Percentiles rank a stretch among this genome's conserved stretches.
These are phyloP conservation scores for Lepilemur ruficaudatus DNA, from an alignment of 2,797 vertebrate genomes.

Conservation along the genomic window DNA sequence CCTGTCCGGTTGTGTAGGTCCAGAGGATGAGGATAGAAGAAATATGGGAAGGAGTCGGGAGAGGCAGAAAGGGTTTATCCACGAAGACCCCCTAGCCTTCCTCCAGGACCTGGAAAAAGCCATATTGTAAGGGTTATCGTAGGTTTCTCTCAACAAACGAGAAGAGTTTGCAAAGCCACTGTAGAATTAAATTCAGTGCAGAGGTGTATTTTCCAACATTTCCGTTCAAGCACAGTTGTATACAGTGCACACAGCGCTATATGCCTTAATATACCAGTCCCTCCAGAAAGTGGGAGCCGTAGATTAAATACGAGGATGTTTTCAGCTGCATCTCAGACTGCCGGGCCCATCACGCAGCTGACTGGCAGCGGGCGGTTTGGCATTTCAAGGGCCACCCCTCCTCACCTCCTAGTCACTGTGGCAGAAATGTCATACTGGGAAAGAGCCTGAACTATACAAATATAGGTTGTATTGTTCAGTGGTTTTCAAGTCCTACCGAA, in stretches of 20 bases:
- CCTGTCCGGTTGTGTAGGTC: neutral
- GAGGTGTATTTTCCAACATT: neutral
- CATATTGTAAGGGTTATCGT: neutral
- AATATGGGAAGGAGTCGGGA: neutral
- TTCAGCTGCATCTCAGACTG: neutral
- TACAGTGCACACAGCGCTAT: neutral
- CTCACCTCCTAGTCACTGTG: neutral
- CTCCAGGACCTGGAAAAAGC: neutral
- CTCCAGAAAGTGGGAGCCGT: neutral
- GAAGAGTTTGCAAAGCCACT: neutral
- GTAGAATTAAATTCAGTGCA: neutral
- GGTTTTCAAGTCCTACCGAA: neutral
- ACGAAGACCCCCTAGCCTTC: neutral
- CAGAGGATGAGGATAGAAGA: neutral
- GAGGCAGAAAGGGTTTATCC: neutral
- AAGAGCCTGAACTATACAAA: neutral
- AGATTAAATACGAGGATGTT: neutral
- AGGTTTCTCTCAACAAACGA: neutral
- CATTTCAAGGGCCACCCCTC: neutral
- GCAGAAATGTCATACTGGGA: neutral
- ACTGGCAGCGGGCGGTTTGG: neutral
- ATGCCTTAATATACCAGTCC: neutral
- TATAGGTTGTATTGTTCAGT: neutral
- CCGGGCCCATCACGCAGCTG: neutral
- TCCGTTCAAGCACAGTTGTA: neutral